Conservation (phyloP, 2,797 vertebrate genomes). For the Spondyliosoma cantharus region DNA sequence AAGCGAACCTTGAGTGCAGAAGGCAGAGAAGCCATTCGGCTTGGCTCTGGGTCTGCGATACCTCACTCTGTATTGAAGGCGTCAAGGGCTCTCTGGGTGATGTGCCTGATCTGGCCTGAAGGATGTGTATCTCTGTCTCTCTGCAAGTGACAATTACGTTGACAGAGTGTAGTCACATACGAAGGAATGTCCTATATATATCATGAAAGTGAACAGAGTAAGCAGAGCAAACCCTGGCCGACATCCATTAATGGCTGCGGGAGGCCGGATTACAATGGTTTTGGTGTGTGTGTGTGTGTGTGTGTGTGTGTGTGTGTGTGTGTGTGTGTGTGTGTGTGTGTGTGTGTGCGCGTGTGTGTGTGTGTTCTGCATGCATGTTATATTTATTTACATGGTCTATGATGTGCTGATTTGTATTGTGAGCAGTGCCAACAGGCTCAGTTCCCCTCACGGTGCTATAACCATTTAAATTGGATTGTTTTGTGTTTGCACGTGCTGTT, state of each 20-base stretch:
- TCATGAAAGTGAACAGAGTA: slow-evolving; percentile 49
- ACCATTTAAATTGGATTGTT: slow-evolving; percentile 47
- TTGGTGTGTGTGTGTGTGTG: neutral
- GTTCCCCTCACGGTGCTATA: slow-evolving; percentile 19
- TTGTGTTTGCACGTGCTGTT: slow-evolving; percentile 7
- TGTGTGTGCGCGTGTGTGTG: neutral
- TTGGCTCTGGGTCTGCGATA: slow-evolving; percentile 13
- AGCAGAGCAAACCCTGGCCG: slow-evolving; percentile 15
- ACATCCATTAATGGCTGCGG: neutral
- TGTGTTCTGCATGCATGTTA: neutral
- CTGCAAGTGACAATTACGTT: slow-evolving; percentile 51
- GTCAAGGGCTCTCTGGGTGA: slow-evolving; percentile 50
- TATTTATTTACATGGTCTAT: slow-evolving; percentile 15
- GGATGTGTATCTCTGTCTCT: slow-evolving; percentile 47
- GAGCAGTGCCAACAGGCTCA: slow-evolving; percentile 2
- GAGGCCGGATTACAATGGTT: neutral
- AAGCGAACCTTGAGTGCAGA: slow-evolving; percentile 41
- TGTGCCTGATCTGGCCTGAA: slow-evolving; percentile 45
- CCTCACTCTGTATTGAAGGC: slow-evolving; percentile 54
- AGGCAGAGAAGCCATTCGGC: slow-evolving; percentile 17
- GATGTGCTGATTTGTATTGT: slow-evolving; percentile 41
- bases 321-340: neutral
- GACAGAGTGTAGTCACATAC: slow-evolving; percentile 52
- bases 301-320: neutral
- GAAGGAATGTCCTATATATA: slow-evolving; percentile 41